Conservation (phyloP, 2,797 vertebrate genomes). For the Chlorospingus semifuscus region DNA sequence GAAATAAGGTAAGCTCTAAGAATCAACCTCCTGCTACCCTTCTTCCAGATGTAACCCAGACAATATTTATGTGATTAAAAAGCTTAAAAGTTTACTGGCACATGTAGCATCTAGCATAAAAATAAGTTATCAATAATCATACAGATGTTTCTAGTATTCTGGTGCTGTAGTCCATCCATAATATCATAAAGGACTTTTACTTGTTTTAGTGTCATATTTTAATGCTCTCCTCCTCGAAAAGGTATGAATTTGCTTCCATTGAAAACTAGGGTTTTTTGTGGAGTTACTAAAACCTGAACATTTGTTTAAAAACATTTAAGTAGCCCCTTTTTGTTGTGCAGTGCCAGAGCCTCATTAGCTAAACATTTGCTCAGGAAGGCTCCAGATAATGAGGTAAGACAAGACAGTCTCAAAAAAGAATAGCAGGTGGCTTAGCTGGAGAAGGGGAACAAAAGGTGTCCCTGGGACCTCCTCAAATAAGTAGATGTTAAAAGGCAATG, state of each 20-base stretch:
- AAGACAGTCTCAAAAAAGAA: background rate
- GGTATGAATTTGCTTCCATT: accelerated
- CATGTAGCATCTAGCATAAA: background rate
- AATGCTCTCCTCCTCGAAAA: background rate
- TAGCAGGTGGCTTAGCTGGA: background rate
- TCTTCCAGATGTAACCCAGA: background rate
- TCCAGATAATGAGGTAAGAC: background rate
- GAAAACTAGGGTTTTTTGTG: background rate
- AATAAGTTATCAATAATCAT: background rate
- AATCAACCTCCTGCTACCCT: background rate
- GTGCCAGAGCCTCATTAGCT: background rate
- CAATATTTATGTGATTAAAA: background rate
- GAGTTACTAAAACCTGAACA: background rate
- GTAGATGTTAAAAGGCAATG: background rate
- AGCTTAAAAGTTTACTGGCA: background rate
- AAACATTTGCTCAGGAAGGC: background rate
- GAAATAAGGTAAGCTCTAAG: background rate
- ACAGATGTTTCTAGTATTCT: background rate
- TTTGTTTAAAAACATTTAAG: background rate
- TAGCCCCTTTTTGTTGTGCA: background rate
- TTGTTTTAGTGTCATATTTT: background rate
- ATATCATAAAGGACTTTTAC: background rate
- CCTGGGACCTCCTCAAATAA: background rate
- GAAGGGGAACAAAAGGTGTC: background rate
- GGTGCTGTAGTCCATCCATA: background rate